Conservation (phyloP, 2,113 vertebrate species). For the Microtus montanus region DNA sequence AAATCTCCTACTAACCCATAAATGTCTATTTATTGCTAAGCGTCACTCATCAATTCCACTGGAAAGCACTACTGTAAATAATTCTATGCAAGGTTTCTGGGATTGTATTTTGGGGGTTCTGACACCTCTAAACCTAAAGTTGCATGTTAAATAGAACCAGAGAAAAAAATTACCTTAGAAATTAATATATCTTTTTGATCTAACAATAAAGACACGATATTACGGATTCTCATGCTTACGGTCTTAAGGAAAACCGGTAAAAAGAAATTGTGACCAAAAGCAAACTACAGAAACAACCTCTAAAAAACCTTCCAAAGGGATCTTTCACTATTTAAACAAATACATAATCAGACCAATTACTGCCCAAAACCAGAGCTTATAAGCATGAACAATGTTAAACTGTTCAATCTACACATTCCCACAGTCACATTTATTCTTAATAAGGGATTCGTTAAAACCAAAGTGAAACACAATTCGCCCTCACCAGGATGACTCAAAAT, state of each 20-base stretch:
- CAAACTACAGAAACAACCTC: slow-evolving; percentile 23
- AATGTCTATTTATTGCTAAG: slow-evolving; percentile 52
- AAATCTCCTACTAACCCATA: slow-evolving; percentile 26
- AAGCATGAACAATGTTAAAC: background rate
- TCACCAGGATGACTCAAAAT: background rate
- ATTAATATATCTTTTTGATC: slow-evolving; percentile 39
- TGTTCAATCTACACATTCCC: slow-evolving; percentile 7
- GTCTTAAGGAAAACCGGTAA: slow-evolving; percentile 45
- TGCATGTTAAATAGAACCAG: slow-evolving; percentile 54
- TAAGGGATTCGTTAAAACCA: slow-evolving; percentile 8
- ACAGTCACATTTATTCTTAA: background rate
- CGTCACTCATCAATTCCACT: slow-evolving; percentile 29
- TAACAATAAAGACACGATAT: slow-evolving; percentile 40
- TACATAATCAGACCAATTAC: background rate
- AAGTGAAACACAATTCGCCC: slow-evolving; percentile 1
- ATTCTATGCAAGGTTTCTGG: background rate
- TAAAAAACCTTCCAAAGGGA: background rate
- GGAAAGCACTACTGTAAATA: slow-evolving; percentile 47
- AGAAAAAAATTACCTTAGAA: slow-evolving; percentile 30
- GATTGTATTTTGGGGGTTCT: slow-evolving; percentile 1
- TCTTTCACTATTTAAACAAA: slow-evolving; percentile 36
- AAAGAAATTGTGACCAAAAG: slow-evolving; percentile 42
- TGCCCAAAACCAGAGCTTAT: background rate
- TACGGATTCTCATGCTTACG: slow-evolving; percentile 18
- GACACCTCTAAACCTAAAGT: background rate